These are phyloP conservation scores for Amphilophus citrinellus DNA, from an alignment of 2,113 vertebrate genomes.

Conservation along the genomic window DNA sequence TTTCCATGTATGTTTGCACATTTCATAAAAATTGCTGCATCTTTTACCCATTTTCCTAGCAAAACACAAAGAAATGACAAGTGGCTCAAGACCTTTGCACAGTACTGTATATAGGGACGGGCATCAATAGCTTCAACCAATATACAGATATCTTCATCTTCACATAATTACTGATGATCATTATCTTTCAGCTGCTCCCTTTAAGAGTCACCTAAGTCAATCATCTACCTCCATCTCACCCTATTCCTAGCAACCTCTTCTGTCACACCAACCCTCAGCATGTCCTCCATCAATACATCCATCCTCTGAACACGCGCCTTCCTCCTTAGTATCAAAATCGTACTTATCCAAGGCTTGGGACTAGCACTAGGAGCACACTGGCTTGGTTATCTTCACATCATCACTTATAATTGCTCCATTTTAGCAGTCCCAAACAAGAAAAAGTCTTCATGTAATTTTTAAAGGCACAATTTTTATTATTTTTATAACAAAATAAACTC, in stretches of 20 bases:
- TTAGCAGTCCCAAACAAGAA: background rate
- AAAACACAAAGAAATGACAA: background rate
- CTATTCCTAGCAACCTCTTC: background rate
- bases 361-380: background rate
- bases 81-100: background rate
- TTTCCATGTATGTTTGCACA: background rate
- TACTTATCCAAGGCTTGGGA: background rate
- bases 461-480: constrained; percentile 5
- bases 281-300: background rate
- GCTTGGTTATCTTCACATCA: background rate
- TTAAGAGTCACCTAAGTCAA: background rate
- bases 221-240: background rate
- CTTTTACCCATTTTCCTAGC: background rate
- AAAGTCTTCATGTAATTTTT: background rate
- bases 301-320: background rate
- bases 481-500: constrained; percentile 36
- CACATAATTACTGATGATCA: too few species aligned
- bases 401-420: background rate
- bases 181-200: background rate
- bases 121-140: background rate
- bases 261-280: background rate
- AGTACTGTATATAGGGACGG: background rate
- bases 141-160: background rate
- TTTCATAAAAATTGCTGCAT: background rate
- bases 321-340: background rate